Conservation (phyloP, 2,888 invertebrate species). For the Agelastica alni region DNA sequence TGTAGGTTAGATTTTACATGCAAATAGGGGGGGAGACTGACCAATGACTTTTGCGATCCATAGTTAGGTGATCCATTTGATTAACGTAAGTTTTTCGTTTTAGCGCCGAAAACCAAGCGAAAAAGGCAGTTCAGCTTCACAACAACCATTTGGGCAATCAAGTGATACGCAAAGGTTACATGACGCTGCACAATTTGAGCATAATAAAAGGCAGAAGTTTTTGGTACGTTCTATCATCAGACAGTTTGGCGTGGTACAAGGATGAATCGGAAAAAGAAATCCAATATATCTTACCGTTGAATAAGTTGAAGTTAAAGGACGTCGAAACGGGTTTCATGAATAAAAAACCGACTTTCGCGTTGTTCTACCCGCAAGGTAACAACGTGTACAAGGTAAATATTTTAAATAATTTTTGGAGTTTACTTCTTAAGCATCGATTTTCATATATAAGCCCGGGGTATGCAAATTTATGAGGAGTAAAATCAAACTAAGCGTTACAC, state of each 20-base stretch:
- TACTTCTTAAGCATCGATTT: no score
- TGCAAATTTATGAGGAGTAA: no score
- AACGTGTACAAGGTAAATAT: constrained; percentile 88
- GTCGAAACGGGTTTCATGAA: constrained; percentile 98
- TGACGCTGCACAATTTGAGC: constrained; percentile 98
- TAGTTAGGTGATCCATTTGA: no score
- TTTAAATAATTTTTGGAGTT: no score
- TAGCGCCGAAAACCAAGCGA: constrained; percentile 95
- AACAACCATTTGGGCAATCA: constrained; percentile 91
- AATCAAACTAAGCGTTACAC: no score
- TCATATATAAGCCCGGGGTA: no score
- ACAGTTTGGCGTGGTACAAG: constrained; percentile 85
- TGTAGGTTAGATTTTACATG: no score
- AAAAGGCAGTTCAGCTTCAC: constrained; percentile 83
- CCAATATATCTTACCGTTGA: constrained; percentile 98
- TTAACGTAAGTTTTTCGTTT: no score
- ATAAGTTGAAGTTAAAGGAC: constrained; percentile 94
- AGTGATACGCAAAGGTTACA: constrained; percentile 98
- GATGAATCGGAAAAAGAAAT: constrained; percentile 99
- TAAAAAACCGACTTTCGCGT: constrained; percentile 93
- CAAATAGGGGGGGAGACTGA: no score
- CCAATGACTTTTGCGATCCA: no score
- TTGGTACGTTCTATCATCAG: constrained; percentile 95
- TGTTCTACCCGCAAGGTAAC: constrained; percentile 96
- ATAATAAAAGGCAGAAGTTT: constrained; percentile 98